Base-by-base conservation (phyloP, 2,113 vertebrate genomes). In the Oxyura jamaicensis region DNA sequence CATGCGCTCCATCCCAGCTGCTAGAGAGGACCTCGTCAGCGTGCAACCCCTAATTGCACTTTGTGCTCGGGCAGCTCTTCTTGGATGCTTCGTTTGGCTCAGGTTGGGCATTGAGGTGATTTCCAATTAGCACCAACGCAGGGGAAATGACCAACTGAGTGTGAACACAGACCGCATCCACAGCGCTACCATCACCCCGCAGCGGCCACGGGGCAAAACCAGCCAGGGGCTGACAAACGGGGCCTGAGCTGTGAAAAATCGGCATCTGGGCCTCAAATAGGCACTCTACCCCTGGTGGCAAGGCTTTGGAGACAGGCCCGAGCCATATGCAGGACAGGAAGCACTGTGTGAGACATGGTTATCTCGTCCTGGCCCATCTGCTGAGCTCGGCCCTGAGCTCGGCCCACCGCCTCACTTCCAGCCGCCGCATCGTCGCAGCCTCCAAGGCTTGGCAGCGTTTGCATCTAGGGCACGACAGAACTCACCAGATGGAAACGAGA, bases 371-470 rank as follows among this genome's bases (percentile, higher is more conserved):
- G 48, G 25, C 13, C 23, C 26, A 25, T 23, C 56, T 46, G 60
- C 18, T 11, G 17, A 13, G 12, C 3, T 1, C 0, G 10, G 41
- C 3, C 25, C 52, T 4, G 41, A 12, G 29, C 65, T 8, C 13
- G 48, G 33, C 59, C 59, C 28, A 36, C 71, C n/a, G n/a, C 3
- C 2, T 56, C 82, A n/a, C 3, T 25, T 13, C 83, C 87, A 75
- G 83, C 63, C 35, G 26, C 39, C 35, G 18, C 22, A 3, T 0
- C 8, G 69, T 50, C 66, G 82, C 8, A 52, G 56, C n/a, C 68
- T 41, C 71, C 86, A 58, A 66, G 42, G 58, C 11, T 4, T 44
- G 76, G n/a, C 84, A 44, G 9, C 4, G 11, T 78, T 46, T 25
- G 42, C 60, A 25, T 8, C 35, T 3, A 11, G 53, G 46, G 5